phyloP scores from a whole-genome alignment of 2,888 invertebrate genomes.

The Apoda limacodes region DNA sequence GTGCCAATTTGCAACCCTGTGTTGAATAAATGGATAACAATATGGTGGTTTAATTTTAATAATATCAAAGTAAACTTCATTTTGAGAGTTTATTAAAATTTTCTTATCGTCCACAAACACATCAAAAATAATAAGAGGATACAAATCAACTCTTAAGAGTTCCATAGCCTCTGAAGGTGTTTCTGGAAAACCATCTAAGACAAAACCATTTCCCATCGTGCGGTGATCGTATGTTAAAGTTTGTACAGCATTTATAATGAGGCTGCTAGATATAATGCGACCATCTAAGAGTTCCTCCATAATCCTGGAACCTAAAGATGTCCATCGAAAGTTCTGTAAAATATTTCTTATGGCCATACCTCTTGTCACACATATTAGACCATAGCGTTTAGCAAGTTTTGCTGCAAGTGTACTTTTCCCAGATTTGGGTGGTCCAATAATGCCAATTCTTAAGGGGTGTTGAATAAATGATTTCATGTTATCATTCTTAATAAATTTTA shows the following conservation, averaged over 20 bases:
- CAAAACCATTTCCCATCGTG: slow-evolving; percentile 64
- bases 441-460: slow-evolving; percentile 62
- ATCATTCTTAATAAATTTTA: slow-evolving; percentile 59
- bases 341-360: slow-evolving; percentile 64
- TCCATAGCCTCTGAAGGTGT: slow-evolving; percentile 57
- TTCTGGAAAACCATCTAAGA: slow-evolving; percentile 74
- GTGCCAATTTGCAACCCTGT: slow-evolving; percentile 53
- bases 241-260: slow-evolving; percentile 64
- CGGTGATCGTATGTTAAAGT: slow-evolving; percentile 56
- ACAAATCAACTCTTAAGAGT: slow-evolving; percentile 59
- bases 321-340: slow-evolving; percentile 58
- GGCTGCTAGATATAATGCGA: slow-evolving; percentile 44
- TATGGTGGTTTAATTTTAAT: slow-evolving; percentile 43
- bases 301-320: slow-evolving; percentile 54
- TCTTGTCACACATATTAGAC: slow-evolving; percentile 64
- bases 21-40: slow-evolving; percentile 41
- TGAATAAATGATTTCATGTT: slow-evolving; percentile 50
- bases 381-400: slow-evolving; percentile 63
- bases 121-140: slow-evolving; percentile 70
- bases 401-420: slow-evolving; percentile 71
- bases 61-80: slow-evolving; percentile 38
- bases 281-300: slow-evolving; percentile 45
- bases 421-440: slow-evolving; percentile 73
- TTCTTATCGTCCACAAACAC: slow-evolving; percentile 42
- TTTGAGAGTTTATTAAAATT: slow-evolving; percentile 44